phyloP scores from a whole-genome alignment of 2,797 vertebrate genomes.

The Perdix hodgsoniae region DNA sequence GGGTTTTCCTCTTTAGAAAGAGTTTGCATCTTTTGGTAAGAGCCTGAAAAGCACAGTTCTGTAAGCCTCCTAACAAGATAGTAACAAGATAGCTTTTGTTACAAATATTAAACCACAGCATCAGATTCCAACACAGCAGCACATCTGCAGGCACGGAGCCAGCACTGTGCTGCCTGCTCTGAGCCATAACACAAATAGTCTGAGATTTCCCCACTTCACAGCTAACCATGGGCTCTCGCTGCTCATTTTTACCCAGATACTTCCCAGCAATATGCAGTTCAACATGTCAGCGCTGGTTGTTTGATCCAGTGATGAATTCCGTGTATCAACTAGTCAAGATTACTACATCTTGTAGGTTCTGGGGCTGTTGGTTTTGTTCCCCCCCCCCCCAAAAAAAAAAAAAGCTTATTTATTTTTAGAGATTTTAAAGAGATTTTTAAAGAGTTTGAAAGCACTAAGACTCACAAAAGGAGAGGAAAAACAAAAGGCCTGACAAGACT shows the following conservation, averaged over 20 bases:
- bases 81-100: not conserved
- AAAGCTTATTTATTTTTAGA: conserved; percentile 40
- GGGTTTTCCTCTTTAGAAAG: not conserved
- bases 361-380: not conserved
- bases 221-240: not conserved
- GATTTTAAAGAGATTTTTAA: not conserved
- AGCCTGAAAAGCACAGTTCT: not conserved
- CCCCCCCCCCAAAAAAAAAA: too few species aligned
- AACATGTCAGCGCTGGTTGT: not conserved
- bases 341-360: not conserved
- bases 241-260: not conserved
- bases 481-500: conserved; percentile 27
- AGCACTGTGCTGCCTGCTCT: not conserved
- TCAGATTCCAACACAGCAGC: fast-evolving
- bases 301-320: not conserved
- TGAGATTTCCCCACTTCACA: not conserved
- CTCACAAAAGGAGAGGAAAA: conserved; percentile 27
- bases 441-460: not conserved
- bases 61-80: not conserved
- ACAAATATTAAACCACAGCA: not conserved
- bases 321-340: not conserved
- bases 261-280: not conserved
- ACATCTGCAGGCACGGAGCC: fast-evolving
- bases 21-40: not conserved
- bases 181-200: not conserved